Evolutionary conservation across 2,113 vertebrate genomes (phyloP).

Genomic region (Corythornis madagascariensis): DNA sequence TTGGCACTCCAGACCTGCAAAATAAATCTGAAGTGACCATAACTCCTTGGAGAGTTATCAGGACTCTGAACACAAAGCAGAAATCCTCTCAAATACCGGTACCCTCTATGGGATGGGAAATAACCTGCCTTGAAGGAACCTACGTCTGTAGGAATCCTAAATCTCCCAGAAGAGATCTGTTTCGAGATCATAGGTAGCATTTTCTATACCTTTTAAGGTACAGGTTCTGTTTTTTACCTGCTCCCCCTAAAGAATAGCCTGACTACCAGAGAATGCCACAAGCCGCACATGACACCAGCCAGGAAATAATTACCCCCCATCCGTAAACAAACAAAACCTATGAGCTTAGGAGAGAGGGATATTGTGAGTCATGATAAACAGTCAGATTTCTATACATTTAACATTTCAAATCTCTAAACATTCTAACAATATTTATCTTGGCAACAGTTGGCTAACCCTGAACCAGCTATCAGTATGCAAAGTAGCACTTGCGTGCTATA

Average conservation of each 20-base stretch:
- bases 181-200: neutral
- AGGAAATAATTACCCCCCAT: neutral
- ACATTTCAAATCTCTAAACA: no score
- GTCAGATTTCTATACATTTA: no score
- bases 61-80: neutral
- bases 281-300: fast-evolving
- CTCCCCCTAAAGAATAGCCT: neutral
- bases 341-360: neutral
- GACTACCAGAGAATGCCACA: neutral
- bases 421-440: neutral
- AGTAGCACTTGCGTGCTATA: neutral
- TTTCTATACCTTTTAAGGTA: neutral
- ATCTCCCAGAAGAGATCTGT: neutral
- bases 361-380: neutral
- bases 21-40: neutral
- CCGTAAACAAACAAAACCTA: neutral
- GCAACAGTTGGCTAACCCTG: neutral
- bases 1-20: neutral
- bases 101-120: neutral
- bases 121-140: neutral
- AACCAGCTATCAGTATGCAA: neutral
- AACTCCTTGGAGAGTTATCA: neutral
- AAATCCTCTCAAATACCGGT: neutral
- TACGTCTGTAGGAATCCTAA: neutral
- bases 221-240: neutral